phyloP scores from a whole-genome alignment of 2,888 invertebrate species.

The Agrotis puta region DNA sequence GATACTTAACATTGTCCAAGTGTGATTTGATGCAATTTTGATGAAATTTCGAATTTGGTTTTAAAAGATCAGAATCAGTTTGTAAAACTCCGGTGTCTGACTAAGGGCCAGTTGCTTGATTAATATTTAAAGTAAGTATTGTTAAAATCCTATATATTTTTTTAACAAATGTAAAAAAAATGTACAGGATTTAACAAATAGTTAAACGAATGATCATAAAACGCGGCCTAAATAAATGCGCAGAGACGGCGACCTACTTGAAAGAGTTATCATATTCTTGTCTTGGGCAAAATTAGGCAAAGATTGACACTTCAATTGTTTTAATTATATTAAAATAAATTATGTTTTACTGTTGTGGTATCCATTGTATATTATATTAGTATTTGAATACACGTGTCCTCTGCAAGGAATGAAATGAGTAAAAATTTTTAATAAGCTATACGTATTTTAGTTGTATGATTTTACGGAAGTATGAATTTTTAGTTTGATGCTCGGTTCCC shows the following conservation, averaged over 20 bases:
- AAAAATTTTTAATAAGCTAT: constrained; percentile 16
- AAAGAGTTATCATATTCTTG: background rate
- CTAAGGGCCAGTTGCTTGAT: too few species aligned
- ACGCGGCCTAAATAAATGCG: background rate
- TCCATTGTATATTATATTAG: background rate
- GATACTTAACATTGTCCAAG: background rate
- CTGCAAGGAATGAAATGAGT: constrained; percentile 28
- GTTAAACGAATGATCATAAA: too few species aligned
- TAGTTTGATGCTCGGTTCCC: constrained; percentile 27
- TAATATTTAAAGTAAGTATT: too few species aligned
- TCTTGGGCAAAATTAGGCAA: too few species aligned
- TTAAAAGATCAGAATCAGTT: background rate
- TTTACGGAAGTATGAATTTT: constrained; percentile 47
- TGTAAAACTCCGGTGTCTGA: background rate
- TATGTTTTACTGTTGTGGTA: constrained; percentile 22
- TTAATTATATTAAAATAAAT: constrained; percentile 5
- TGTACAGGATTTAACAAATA: too few species aligned
- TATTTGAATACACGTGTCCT: constrained; percentile 3
- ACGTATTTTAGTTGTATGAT: constrained; percentile 45
- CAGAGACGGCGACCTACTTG: background rate
- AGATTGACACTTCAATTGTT: background rate
- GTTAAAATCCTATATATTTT: too few species aligned
- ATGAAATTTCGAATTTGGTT: background rate
- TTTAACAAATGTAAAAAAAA: too few species aligned
- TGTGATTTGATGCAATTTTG: background rate